Percentiles rank a stretch among this genome's conserved stretches.
Conservation (phyloP, 2,888 invertebrate species). For the Trypoxylon attenuatum region DNA sequence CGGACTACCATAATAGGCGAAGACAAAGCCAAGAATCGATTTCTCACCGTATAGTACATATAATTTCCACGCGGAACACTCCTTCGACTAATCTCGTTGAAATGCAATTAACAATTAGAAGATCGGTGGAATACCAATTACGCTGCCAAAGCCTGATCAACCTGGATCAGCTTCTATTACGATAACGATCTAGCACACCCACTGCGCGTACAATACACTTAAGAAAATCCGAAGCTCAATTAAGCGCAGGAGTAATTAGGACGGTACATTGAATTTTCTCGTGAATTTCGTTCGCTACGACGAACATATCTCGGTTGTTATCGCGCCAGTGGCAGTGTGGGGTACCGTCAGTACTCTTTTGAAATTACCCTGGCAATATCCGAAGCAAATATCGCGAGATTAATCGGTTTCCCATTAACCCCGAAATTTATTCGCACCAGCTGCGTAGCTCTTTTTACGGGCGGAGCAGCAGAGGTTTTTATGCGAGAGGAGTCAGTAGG, state of each 20-base stretch:
- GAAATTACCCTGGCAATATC: neutral
- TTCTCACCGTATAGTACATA: too few species aligned
- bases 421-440: neutral
- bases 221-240: neutral
- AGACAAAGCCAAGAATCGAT: too few species aligned
- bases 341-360: too few species aligned
- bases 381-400: neutral
- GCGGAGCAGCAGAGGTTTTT: neutral
- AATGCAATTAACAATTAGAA: too few species aligned
- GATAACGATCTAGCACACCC: too few species aligned
- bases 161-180: too few species aligned
- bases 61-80: too few species aligned
- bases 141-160: too few species aligned
- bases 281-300: neutral
- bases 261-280: neutral
- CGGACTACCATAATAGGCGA: neutral
- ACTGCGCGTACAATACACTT: neutral
- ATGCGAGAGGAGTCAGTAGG: neutral
- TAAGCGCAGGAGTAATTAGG: neutral
- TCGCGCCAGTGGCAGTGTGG: too few species aligned
- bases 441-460: neutral
- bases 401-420: neutral
- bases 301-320: too few species aligned
- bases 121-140: too few species aligned
- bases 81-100: too few species aligned